Evolutionary conservation across 2,888 invertebrate species (phyloP).

Genomic region (Euphydryas editha): DNA sequence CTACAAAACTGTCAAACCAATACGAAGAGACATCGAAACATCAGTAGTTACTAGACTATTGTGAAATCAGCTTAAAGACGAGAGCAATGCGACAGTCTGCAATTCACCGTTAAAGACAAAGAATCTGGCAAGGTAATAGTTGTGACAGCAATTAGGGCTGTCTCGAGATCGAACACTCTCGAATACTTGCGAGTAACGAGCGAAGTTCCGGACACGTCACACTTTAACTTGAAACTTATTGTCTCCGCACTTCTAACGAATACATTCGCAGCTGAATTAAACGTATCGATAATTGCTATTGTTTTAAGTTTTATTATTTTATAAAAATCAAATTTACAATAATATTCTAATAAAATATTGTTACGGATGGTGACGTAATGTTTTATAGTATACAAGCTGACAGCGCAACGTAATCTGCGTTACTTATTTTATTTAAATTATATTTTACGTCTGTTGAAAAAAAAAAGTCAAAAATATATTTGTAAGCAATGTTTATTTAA

Average conservation of each 20-base stretch:
- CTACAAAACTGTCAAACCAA: not conserved
- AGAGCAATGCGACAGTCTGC: constrained; percentile 9
- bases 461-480: no score
- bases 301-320: not conserved
- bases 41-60: not conserved
- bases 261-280: not conserved
- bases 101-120: constrained; percentile 5
- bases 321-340: no score
- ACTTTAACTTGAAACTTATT: constrained; percentile 21
- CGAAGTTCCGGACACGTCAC: constrained; percentile 27
- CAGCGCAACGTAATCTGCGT: no score
- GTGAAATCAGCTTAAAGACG: not conserved
- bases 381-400: no score
- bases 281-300: not conserved
- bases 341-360: no score
- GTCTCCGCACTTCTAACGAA: not conserved
- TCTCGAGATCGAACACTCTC: constrained; percentile 29
- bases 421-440: no score
- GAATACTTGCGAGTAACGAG: constrained; percentile 27
- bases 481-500: no score
- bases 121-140: constrained; percentile 24
- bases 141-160: constrained; percentile 37
- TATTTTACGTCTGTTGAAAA: no score
- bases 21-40: not conserved
- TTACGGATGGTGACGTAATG: no score